These are phyloP conservation scores for Cheilosia variabilis DNA, from an alignment of 2,888 invertebrate genomes.

Conservation along the genomic window DNA sequence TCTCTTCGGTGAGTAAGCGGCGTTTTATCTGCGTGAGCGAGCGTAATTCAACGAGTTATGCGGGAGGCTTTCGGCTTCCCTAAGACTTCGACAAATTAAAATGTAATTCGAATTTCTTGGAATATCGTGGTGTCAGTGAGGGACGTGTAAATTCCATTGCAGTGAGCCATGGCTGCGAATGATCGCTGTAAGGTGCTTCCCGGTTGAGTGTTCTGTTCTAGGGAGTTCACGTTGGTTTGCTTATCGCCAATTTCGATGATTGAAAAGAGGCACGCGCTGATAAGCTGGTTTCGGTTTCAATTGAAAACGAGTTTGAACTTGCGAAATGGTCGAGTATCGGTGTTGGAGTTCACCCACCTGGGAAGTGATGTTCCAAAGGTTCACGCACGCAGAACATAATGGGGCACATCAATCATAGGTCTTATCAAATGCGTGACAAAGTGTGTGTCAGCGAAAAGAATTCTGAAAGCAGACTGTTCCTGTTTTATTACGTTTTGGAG, in stretches of 20 bases:
- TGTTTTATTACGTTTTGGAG: too few species aligned
- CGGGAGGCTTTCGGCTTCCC: neutral
- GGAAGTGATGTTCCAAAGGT: neutral
- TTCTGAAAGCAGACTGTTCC: too few species aligned
- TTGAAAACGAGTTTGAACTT: constrained; percentile 2
- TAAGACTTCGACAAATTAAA: neutral
- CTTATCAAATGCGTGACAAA: too few species aligned
- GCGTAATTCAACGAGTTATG: constrained; percentile 13
- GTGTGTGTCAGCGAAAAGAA: too few species aligned
- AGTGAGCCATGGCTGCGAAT: constrained; percentile 13
- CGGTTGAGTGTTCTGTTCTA: constrained; percentile 13
- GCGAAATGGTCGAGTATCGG: neutral
- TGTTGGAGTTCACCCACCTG: neutral
- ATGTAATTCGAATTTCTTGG: constrained; percentile 8
- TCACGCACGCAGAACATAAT: neutral
- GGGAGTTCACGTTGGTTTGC: constrained; percentile 3
- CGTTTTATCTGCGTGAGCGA: neutral
- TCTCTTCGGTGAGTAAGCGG: constrained; percentile 15
- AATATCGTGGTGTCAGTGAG: constrained; percentile 11
- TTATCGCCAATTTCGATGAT: constrained; percentile 27
- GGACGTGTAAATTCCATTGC: constrained; percentile 24
- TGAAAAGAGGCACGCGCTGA: constrained; percentile 51
- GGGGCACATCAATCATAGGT: neutral
- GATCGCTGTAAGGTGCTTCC: constrained; percentile 24
- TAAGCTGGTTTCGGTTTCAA: constrained; percentile 8